These are phyloP conservation scores for Ciconia stormi DNA, from an alignment of 2,113 vertebrate genomes.

Conservation along the genomic window DNA sequence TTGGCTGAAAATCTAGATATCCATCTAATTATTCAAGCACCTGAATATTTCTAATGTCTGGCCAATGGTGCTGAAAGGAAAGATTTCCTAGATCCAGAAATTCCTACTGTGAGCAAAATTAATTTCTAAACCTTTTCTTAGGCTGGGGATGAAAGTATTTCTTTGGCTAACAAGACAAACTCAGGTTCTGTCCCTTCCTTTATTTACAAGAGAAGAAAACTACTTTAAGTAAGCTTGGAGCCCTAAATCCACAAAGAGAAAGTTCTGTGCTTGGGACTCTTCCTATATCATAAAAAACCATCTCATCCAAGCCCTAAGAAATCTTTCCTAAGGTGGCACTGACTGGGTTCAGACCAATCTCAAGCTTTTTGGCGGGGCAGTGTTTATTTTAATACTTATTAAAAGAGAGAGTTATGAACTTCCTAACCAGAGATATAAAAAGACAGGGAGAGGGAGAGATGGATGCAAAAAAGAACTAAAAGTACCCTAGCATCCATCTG, in stretches of 20 bases:
- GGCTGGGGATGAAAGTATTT: not conserved
- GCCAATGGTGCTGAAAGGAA: not conserved
- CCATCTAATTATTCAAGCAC: not conserved
- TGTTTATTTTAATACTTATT: not conserved
- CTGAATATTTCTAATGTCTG: not conserved
- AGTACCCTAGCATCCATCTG: not conserved
- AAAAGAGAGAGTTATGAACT: not conserved
- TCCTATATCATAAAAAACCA: not conserved
- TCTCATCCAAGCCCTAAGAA: not conserved
- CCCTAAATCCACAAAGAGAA: not conserved
- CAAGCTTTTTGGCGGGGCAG: not conserved
- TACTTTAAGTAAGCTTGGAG: not conserved
- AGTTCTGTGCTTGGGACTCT: not conserved
- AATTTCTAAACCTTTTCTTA: not conserved
- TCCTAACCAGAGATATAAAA: not conserved
- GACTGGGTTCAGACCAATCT: not conserved
- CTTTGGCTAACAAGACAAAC: not conserved
- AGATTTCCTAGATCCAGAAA: not conserved
- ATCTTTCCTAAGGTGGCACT: not conserved
- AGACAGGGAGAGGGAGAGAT: not conserved
- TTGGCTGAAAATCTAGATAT: not conserved
- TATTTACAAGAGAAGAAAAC: not conserved
- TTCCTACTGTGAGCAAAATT: not conserved
- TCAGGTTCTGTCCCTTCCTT: not conserved
- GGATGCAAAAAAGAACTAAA: not conserved